Base-by-base conservation (phyloP, 1,140 invertebrate genomes). In the Stegodyphus mimosarum region DNA sequence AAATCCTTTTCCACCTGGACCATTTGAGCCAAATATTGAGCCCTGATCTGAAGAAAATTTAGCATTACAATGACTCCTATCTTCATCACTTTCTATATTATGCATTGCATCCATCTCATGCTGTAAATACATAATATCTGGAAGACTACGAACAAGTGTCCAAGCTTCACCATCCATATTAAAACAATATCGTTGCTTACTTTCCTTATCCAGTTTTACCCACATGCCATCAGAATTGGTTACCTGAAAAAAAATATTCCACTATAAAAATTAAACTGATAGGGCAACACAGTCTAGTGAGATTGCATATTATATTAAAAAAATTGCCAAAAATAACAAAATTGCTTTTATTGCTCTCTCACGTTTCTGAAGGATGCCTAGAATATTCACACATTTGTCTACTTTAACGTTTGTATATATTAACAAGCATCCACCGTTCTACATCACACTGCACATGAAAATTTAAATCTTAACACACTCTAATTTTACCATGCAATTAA, bases 121-220 rank as follows among this genome's bases (percentile, higher is more conserved):
- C 87, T 93, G 93, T 88, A 96, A 92, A 89, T 95, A 95, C 3
- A 93, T 91, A n/a, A 93, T 92, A 86, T 94, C 94, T 76, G 93
- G 93, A 76, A 92, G 92, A 69, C 93, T 93, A 48, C 93, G 92
- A 0, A 94, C 94, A 18, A 96, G 90, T 6, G 94, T 94, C 95
- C 95, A 96, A 6, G 94, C 94, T 78, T 95, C 94, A 3, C 92
- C 92, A 18, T 91, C 91, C 17, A 91, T 91, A 73, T 93, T 93
- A 87, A 94, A 94, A 88, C 94, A 95, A 89, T 93, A 95, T 89
- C 94, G 93, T 6, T 92, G 91, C 33, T 92, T 92, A 6, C 93
- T 93, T 5, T 93, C 91, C 60, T 92, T 91, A 87, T 94, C 93
- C 55, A 95, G 90, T 49, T 92, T 92, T 6, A 95, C 93, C 94